Percentiles rank a stretch among this genome's conserved stretches.
Evolutionary conservation across 2,888 invertebrate species (phyloP).

Genomic region (Ethmia dodecea): DNA sequence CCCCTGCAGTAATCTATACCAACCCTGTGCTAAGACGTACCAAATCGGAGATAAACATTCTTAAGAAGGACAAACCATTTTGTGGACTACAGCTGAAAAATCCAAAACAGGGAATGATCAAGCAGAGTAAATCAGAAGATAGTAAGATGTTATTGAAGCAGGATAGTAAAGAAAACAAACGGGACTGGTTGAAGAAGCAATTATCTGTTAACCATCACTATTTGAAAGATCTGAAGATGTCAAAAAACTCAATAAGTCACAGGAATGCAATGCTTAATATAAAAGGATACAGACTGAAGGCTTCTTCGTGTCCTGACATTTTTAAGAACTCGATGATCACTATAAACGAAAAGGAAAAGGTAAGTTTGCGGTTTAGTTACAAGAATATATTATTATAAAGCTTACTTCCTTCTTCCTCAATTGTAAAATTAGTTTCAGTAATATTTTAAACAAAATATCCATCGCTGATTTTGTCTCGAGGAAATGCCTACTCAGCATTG

Average conservation of each 20-base stretch:
- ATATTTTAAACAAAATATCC: no score
- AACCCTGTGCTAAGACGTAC: constrained; percentile 45
- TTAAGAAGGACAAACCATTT: constrained; percentile 28
- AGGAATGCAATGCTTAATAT: constrained; percentile 91
- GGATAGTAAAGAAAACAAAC: constrained; percentile 58
- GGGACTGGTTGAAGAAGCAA: constrained; percentile 69
- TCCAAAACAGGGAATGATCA: constrained; percentile 35
- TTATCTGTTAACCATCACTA: constrained; percentile 81
- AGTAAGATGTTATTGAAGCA: constrained; percentile 56
- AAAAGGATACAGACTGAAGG: constrained; percentile 87
- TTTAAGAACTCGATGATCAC: constrained; percentile 93
- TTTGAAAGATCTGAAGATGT: constrained; percentile 83
- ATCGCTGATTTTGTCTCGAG: no score
- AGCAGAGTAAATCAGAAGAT: constrained; percentile 45
- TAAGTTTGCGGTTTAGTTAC: no score
- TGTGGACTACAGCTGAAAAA: constrained; percentile 44
- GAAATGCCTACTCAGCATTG: no score
- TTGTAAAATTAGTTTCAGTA: no score
- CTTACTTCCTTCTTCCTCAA: no score
- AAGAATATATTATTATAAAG: no score
- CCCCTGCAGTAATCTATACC: constrained; percentile 40
- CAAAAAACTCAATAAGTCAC: constrained; percentile 90
- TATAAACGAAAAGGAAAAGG: constrained; percentile 86
- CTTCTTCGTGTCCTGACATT: constrained; percentile 95
- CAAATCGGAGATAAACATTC: constrained; percentile 47